Evolutionary conservation across 2,113 vertebrate genomes (phyloP), one percentile per base, ranked within the genome.

Genomic region (Anolis carolinensis): DNA sequence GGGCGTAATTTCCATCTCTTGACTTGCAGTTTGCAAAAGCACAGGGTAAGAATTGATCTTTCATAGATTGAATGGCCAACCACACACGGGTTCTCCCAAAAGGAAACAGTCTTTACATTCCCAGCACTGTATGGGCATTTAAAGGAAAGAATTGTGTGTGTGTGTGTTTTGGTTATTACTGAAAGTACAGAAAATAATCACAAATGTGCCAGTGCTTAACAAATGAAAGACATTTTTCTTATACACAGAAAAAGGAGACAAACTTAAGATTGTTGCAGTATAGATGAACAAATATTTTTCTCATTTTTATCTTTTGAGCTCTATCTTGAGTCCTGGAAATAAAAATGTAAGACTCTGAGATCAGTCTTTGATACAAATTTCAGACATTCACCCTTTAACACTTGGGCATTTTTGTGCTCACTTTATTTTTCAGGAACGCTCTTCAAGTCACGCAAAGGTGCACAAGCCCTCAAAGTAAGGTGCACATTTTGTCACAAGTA

Each of bases 1-100:
- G 55, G 50, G 74, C 32, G 30, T 82, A 73, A 74, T 86, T 86
- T 82, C 20, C 68, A 78, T 55, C 55, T 82, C 68, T 59, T 89
- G 39, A 48, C 67, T 86, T 82, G 9, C 32, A 52, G 39, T 7
- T 21, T 65, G 79, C 52, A 79, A 86, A 82, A 78, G 23, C 48
- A 85, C 21, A 32, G 13, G 39, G 39, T 48, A 78, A 13, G 32
- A n/a, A 72, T 20, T 63, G 52, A 78, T 63, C n/a, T 78, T 20
- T 30, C 32, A 71, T 39, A 32, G 27, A 67, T 73, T 67, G 7
- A 36, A 65, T 52, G 48, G 82, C 34, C 70, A 44, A 68, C 62
- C 52, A n/a, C 48, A 63, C 72, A 18, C 32, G 8, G 27, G 44
- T 75, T 68, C 32, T 68, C 9, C 81, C 62, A 32, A 71, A 76